Conservation (phyloP, 2,888 invertebrate genomes). For the Fragum whitleyi region DNA sequence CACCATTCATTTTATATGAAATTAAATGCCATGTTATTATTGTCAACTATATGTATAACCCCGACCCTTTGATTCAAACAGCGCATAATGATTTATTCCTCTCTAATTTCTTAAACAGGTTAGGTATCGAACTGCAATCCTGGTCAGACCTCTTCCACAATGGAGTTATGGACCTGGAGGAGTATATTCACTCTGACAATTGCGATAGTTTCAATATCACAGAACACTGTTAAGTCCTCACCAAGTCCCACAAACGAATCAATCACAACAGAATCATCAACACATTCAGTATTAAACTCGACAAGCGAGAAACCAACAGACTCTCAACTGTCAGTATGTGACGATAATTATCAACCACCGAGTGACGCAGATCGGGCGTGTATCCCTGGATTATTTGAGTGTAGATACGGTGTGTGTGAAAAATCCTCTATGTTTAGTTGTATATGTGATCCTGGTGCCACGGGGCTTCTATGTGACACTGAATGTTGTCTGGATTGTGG, state of each 20-base stretch:
- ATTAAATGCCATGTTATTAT: no score
- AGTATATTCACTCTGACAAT: background rate
- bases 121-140: no score
- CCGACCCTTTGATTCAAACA: no score
- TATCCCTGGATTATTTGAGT: background rate
- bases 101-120: no score
- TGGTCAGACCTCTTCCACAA: no score
- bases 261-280: background rate
- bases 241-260: background rate
- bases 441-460: constrained; percentile 41
- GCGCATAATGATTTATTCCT: no score
- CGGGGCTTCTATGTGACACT: constrained; percentile 25
- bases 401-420: constrained; percentile 6
- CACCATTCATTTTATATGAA: no score
- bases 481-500: constrained; percentile 49
- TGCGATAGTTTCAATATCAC: background rate
- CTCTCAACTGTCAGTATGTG: background rate
- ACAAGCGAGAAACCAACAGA: background rate
- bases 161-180: no score
- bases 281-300: background rate
- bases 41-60: no score
- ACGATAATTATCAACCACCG: background rate
- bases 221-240: background rate
- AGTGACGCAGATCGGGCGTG: background rate
- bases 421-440: background rate